Evolutionary conservation across 2,797 vertebrate genomes (phyloP).

Genomic region (Peromyscus eremicus): DNA sequence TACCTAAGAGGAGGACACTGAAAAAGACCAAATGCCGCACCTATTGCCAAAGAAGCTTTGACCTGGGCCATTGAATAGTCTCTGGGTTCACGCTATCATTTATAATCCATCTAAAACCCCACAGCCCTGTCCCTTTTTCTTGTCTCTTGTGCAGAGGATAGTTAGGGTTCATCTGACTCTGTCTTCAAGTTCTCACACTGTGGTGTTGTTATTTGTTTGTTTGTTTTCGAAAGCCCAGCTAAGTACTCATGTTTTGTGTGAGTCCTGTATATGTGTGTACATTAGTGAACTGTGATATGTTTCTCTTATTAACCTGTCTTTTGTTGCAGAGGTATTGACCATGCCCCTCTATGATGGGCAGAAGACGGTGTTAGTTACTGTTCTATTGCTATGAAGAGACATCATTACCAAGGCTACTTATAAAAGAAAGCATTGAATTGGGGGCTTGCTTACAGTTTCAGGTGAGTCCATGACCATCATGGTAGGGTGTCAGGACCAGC

Average conservation of each 20-base stretch:
- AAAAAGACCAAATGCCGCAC: background rate
- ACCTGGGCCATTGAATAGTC: background rate
- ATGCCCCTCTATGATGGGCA: background rate
- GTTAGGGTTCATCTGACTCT: background rate
- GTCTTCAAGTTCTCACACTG: background rate
- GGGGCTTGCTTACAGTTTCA: background rate
- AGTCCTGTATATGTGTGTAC: background rate
- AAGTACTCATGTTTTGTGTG: background rate
- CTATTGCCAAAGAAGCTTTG: background rate
- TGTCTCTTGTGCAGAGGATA: background rate
- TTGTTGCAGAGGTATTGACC: background rate
- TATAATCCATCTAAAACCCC: background rate
- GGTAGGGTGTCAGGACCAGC: no score
- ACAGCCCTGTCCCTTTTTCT: background rate
- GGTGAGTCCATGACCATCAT: background rate
- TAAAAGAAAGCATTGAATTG: background rate
- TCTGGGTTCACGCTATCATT: background rate
- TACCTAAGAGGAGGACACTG: background rate
- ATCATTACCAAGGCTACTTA: background rate
- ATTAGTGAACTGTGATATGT: background rate
- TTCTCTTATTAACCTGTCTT: background rate
- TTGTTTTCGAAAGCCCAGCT: background rate
- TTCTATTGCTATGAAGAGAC: background rate
- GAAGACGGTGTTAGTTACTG: background rate
- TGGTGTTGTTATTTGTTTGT: background rate